Conservation (phyloP, 2,113 vertebrate species). For the Gambusia affinis region DNA sequence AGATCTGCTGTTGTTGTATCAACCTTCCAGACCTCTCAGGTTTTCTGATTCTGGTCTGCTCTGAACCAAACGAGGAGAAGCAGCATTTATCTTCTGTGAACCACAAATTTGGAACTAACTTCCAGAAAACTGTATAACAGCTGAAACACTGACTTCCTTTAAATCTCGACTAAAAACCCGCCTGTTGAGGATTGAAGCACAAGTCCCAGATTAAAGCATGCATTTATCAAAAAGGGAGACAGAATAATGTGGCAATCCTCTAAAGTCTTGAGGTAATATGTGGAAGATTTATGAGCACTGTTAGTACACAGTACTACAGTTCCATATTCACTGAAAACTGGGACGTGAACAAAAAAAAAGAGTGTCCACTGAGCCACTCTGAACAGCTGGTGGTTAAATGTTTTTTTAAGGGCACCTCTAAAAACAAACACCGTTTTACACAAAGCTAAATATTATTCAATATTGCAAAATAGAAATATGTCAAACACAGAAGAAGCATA, state of each 20-base stretch:
- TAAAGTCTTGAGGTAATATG: constrained; percentile 23
- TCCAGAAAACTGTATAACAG: no score
- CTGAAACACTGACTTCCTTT: no score
- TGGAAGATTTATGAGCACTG: constrained; percentile 12
- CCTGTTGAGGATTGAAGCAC: background rate
- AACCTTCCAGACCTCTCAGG: no score
- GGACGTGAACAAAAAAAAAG: constrained; percentile 21
- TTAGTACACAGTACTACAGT: constrained; percentile 27
- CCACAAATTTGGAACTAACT: no score
- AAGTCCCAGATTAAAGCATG: constrained; percentile 7
- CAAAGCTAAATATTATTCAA: background rate
- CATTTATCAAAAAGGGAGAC: constrained; percentile 1
- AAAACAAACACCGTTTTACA: background rate
- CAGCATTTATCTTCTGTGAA: no score
- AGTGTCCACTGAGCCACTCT: constrained; percentile 36
- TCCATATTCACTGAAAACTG: constrained; percentile 30
- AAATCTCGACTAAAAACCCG: no score
- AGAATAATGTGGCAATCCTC: constrained; percentile 42
- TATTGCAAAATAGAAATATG: no score
- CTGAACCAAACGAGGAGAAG: no score
- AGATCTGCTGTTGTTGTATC: no score
- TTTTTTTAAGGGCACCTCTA: constrained; percentile 59
- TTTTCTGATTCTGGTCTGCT: no score
- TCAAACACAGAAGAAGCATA: background rate
- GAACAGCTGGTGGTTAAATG: constrained; percentile 57